phyloP scores from a whole-genome alignment of 92 coral and sea anemone genomes.

The Siderastrea siderea region DNA sequence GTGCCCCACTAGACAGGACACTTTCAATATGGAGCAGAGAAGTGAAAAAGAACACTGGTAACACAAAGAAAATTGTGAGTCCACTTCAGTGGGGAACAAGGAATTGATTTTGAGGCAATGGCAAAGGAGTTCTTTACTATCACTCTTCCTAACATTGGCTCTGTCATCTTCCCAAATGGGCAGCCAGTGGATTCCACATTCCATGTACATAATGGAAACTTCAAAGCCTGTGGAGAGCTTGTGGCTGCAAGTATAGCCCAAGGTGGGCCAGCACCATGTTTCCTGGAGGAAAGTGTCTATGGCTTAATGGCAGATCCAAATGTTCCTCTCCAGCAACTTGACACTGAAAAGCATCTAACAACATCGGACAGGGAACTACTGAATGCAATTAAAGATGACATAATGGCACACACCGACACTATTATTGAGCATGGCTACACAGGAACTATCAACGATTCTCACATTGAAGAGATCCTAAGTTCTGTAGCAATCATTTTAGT shows the following conservation, averaged over 20 bases:
- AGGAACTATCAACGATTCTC: conserved; percentile 52
- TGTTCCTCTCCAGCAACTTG: conserved; percentile 20
- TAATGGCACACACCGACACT: conserved; percentile 37
- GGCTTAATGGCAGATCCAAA: conserved; percentile 44
- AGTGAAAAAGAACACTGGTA: conserved; percentile 34
- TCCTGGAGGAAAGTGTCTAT: conserved; percentile 55
- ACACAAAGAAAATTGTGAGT: conserved; percentile 45
- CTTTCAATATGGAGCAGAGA: conserved; percentile 46
- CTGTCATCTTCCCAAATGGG: conserved; percentile 72
- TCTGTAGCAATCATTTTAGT: conserved; percentile 62
- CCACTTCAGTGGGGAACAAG: conserved; percentile 71
- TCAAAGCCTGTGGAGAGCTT: conserved; percentile 74
- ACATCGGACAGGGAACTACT: conserved; percentile 11
- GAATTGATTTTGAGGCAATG: conserved; percentile 77
- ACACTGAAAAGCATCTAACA: conserved; percentile 13
- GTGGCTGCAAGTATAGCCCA: conserved; percentile 65
- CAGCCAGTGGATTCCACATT: conserved; percentile 65
- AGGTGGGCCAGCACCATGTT: conserved; percentile 72
- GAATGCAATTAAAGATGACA: conserved; percentile 36
- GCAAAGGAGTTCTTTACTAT: conserved; percentile 71
- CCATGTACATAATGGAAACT: conserved; percentile 74
- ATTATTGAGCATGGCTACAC: conserved; percentile 78
- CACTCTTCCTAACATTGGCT: conserved; percentile 57
- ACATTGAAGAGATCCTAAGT: conserved; percentile 44
- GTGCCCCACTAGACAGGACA: conserved; percentile 3